Evolutionary conservation across 2,888 invertebrate species (phyloP), one percentile per base, ranked within the genome.

Genomic region (Malthinus seriepunctatus): DNA sequence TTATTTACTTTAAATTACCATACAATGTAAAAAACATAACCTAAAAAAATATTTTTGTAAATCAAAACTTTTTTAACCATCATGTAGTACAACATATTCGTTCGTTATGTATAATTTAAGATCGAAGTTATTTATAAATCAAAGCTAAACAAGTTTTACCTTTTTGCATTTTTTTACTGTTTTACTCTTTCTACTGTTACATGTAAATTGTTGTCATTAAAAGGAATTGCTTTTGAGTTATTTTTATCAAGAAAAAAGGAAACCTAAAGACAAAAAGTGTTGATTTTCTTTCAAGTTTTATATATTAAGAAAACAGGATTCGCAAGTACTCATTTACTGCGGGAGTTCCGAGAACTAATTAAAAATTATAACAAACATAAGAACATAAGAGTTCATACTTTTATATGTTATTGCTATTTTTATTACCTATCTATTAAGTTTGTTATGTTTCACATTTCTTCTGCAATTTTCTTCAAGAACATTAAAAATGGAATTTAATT

Each of bases 191-290:
- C 5, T 23, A 23, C 23, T 23, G 23, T 23, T 23, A 23, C 39
- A 42, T 42, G 39, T 42, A 42, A 42, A 42, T 42, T 42, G 39
- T 42, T 42, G 15, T n/a, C 39, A 42, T 42, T 42, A 42, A 42
- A 42, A 42, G 11, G 15, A 42, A 39, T n/a, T 15, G 39, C 15
- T 42, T 5, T 15, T 42, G 39, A 42, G 39, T 42, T 42, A 42
- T 42, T 42, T 42, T 42, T 42, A 42, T 15, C 39, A 9, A 39
- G 39, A 15, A 23, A 23, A 23, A 15, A 42, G 15, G 8, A 42
- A 42, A 42, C 23, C 12, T 23, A 23, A 23, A 23, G 23, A 23
- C 23, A 42, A 42, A 15, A 42, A 15, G 15, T 8, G 14, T 15
- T 42, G n/a, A 15, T 42, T 9, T 15, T 9, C 12, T 42, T 15